A percentile compares a stretch with the other conserved stretches of the same genome.
phyloP scores from a whole-genome alignment of 2,888 invertebrate species.

The Drosophila vallismaia region DNA sequence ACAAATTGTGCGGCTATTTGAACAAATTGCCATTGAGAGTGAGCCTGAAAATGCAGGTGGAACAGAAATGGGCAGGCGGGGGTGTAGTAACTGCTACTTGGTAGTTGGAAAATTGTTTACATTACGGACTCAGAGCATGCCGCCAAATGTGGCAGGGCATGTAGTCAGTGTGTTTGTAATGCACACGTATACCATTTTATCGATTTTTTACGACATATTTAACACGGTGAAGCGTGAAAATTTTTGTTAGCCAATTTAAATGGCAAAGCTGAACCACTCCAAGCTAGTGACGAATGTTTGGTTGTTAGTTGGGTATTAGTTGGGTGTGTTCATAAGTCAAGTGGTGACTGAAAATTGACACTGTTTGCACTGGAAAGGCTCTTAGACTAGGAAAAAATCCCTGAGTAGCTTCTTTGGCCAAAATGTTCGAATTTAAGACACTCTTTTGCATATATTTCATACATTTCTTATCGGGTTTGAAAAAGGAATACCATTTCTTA shows the following conservation, averaged over 20 bases:
- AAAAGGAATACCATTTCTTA: too few species aligned
- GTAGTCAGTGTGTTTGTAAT: constrained; percentile 1
- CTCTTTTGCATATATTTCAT: too few species aligned
- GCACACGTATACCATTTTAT: constrained; percentile 69
- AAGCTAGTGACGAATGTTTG: constrained; percentile 10
- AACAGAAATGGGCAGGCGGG: background rate
- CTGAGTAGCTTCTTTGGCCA: too few species aligned
- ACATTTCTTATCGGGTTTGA: too few species aligned
- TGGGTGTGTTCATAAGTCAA: too few species aligned
- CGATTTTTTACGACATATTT: constrained; percentile 70
- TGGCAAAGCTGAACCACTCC: constrained; percentile 23
- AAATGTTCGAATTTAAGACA: too few species aligned
- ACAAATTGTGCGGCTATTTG: constrained; percentile 64
- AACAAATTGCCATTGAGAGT: constrained; percentile 67
- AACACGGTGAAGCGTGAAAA: constrained; percentile 51
- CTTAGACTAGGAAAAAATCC: too few species aligned
- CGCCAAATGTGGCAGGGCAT: constrained; percentile 16
- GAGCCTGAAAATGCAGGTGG: constrained; percentile 40
- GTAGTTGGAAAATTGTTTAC: constrained; percentile 46
- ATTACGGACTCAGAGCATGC: constrained; percentile 30
- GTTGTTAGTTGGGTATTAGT: too few species aligned
- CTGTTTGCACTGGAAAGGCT: background rate
- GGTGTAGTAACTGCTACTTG: background rate
- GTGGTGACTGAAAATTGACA: too few species aligned
- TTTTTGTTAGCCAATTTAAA: constrained; percentile 50